Evolutionary conservation across 1,140 invertebrate species (phyloP).

Genomic region (Scylla paramamosain): DNA sequence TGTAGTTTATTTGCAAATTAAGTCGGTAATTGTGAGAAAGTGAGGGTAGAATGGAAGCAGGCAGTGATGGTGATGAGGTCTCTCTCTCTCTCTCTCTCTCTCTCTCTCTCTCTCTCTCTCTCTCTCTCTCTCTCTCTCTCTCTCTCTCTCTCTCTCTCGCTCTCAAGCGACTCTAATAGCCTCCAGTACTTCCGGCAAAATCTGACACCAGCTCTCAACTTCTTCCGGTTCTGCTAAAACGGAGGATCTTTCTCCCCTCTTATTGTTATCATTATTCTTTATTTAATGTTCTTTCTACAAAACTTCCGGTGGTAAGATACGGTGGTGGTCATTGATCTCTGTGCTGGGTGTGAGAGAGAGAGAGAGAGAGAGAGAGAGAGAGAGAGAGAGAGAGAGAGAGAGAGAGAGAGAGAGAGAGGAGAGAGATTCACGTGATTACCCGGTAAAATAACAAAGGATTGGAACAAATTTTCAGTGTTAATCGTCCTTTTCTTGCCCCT

Average conservation of each 20-base stretch:
- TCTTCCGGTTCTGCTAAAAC: not conserved
- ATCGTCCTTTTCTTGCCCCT: too few relatives aligned
- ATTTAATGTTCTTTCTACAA: too few relatives aligned
- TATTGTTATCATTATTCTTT: too few relatives aligned
- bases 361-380: slow-evolving; percentile 33
- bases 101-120: not conserved
- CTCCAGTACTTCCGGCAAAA: too few relatives aligned
- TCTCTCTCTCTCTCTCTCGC: not conserved
- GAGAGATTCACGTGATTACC: not conserved
- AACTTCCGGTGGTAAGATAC: too few relatives aligned
- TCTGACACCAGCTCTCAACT: not conserved
- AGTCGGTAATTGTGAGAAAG: too few relatives aligned
- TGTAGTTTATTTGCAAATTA: too few relatives aligned
- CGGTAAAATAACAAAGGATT: not conserved
- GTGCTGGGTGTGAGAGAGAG: not conserved
- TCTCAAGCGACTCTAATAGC: not conserved
- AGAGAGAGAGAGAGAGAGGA: slow-evolving; percentile 44
- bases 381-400: slow-evolving; percentile 49
- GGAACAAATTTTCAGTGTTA: too few relatives aligned
- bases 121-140: not conserved
- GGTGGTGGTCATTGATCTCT: not conserved
- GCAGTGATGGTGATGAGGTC: not conserved
- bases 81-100: not conserved
- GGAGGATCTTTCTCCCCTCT: not conserved
- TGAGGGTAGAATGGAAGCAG: too few relatives aligned